Conservation (phyloP, 2,888 invertebrate genomes). For the Pediacus dermestoides region DNA sequence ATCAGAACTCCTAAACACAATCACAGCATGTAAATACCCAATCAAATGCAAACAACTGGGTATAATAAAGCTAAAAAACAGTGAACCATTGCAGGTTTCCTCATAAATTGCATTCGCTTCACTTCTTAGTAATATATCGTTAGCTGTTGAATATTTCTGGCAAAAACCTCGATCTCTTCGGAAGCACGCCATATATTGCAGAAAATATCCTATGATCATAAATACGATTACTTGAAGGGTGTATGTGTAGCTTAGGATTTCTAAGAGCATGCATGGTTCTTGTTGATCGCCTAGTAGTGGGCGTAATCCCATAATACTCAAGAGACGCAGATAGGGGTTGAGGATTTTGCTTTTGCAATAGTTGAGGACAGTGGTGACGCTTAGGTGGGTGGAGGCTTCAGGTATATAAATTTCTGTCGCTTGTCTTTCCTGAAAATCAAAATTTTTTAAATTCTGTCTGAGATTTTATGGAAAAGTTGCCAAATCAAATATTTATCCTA, state of each 20-base stretch:
- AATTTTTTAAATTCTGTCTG: constrained; percentile 3
- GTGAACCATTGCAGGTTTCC: constrained; percentile 66
- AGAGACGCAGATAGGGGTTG: constrained; percentile 68
- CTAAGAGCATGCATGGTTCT: constrained; percentile 58
- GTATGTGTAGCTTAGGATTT: constrained; percentile 65
- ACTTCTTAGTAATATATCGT: constrained; percentile 6
- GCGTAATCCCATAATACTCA: constrained; percentile 72
- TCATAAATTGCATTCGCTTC: constrained; percentile 49
- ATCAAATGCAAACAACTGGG: constrained; percentile 69
- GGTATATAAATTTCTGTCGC: constrained; percentile 29
- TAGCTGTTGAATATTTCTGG: constrained; percentile 2
- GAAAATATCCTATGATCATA: constrained; percentile 35
- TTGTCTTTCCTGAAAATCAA: constrained; percentile 63
- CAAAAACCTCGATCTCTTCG: constrained; percentile 15
- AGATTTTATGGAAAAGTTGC: constrained; percentile 7
- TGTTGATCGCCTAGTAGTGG: constrained; percentile 63
- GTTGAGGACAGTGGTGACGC: constrained; percentile 73
- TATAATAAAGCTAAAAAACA: constrained; percentile 68
- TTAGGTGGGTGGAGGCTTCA: constrained; percentile 53
- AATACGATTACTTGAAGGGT: constrained; percentile 48
- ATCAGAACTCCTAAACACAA: constrained; percentile 71
- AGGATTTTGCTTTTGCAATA: constrained; percentile 82
- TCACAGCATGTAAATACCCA: constrained; percentile 70
- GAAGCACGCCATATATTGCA: constrained; percentile 39
- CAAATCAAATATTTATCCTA: too few relatives aligned